A percentile compares a stretch with the other conserved stretches of the same genome.
These are phyloP conservation scores for Amphipyra berbera DNA, from an alignment of 2,888 invertebrate species.

Conservation along the genomic window DNA sequence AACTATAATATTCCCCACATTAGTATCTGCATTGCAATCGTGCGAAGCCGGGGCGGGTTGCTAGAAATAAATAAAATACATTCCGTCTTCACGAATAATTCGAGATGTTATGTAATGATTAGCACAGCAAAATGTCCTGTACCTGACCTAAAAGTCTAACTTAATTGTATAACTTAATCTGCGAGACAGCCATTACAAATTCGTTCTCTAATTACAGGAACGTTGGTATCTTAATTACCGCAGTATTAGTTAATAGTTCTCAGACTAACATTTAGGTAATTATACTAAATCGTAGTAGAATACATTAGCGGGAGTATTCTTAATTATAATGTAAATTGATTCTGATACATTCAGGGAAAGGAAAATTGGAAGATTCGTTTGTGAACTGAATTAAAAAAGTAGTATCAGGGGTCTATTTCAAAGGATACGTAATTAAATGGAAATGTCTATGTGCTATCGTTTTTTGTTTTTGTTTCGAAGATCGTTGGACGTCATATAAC, in stretches of 20 bases:
- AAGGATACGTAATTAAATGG: neutral
- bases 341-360: neutral
- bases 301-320: slow-evolving; percentile 31
- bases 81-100: too few relatives aligned
- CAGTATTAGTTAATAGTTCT: slow-evolving; percentile 43
- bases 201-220: slow-evolving; percentile 40
- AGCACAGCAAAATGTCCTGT: neutral
- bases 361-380: slow-evolving; percentile 3
- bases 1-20: too few relatives aligned
- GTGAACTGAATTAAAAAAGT: slow-evolving; percentile 1
- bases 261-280: slow-evolving; percentile 36
- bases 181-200: slow-evolving; percentile 29
- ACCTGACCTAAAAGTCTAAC: neutral
- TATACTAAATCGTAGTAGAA: slow-evolving; percentile 31
- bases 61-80: too few relatives aligned
- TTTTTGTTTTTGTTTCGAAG: neutral
- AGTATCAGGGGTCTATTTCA: neutral
- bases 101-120: neutral
- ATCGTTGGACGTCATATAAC: neutral
- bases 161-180: slow-evolving; percentile 32
- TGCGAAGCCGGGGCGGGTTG: too few relatives aligned
- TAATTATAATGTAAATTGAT: slow-evolving; percentile 40
- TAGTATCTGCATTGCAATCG: too few relatives aligned
- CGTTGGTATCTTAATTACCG: slow-evolving; percentile 35
- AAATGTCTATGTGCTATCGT: neutral